phyloP scores from a whole-genome alignment of 2,888 invertebrate species.

The Prosopocoilus inquinatus region DNA sequence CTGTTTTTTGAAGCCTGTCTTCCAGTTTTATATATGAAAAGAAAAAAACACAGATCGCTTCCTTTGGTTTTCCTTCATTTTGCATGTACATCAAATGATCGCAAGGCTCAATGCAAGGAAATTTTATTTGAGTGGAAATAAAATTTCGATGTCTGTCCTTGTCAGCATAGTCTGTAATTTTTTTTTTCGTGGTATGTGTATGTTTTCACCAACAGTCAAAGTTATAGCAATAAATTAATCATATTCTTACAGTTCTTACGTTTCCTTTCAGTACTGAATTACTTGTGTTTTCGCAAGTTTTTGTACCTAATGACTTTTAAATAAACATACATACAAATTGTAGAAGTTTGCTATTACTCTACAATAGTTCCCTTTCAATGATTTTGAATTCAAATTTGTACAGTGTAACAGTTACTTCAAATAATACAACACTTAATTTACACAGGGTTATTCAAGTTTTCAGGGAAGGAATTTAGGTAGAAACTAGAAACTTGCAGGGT shows the following conservation, averaged over 20 bases:
- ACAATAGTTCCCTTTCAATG: too few relatives aligned
- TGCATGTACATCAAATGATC: not conserved
- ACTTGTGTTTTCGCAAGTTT: constrained; percentile 21
- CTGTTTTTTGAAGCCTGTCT: constrained; percentile 43
- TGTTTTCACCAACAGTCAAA: constrained; percentile 14
- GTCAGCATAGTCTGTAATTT: not conserved
- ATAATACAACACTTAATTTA: too few relatives aligned
- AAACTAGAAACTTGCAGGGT: too few relatives aligned
- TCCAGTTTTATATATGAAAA: constrained; percentile 40
- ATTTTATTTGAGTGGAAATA: too few relatives aligned
- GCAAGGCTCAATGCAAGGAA: not conserved
- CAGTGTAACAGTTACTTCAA: too few relatives aligned
- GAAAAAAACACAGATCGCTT: constrained; percentile 7
- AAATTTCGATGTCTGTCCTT: too few relatives aligned
- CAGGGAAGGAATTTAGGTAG: too few relatives aligned
- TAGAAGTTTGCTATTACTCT: too few relatives aligned
- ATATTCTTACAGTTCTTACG: constrained; percentile 20
- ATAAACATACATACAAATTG: constrained; percentile 16
- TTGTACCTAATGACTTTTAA: constrained; percentile 20
- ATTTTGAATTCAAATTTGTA: too few relatives aligned
- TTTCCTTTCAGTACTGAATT: constrained; percentile 14
- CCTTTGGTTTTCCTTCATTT: not conserved
- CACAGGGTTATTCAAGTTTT: too few relatives aligned
- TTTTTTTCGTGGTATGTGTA: constrained; percentile 6
- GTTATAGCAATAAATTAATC: constrained; percentile 19